Evolutionary conservation across 1,140 invertebrate species (phyloP), one percentile per base, ranked within the genome.

Genomic region (Scaptomyza montana): DNA sequence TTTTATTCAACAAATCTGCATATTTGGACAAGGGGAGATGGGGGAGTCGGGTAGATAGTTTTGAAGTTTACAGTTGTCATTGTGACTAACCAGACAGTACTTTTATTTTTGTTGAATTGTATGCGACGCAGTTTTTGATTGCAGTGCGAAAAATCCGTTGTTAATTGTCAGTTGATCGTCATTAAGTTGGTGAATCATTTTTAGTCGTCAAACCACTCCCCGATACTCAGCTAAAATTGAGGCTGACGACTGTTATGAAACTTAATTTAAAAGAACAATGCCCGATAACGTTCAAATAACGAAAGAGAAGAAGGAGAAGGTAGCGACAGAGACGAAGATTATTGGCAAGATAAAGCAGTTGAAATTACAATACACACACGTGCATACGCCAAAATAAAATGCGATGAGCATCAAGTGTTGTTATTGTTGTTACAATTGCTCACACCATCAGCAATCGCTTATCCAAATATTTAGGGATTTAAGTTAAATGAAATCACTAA

Each of bases 171-270:
- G 64, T 60, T 60, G 33, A 1, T 80, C 25, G 65, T 86, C 69
- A 74, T 65, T 78, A 13, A 47, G 47, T 73, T 69, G 61, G 74
- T 85, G 81, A 86, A 71, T 85, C 80, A 86, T 69, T 57, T 68
- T 74, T 43, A 61, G 28, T 61, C 63, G 63, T 65, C 54, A 56
- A 70, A 51, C 53, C 70, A 66, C 71, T 74, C 57, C 57, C 55
- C 53, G 45, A 39, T 43, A 68, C 59, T 53, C 63, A 59, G 53
- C 62, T 30, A 47, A 72, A 72, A 72, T 53, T 66, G 54, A 51
- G 49, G 54, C 63, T 72, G 68, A 59, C 68, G 62, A 59, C 54
- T 59, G 41, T 67, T 68, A 73, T 69, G 66, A 74, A 73, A 68
- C 54, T 55, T 28, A 73, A 54, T 73, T 73, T 50, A 13, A 68